Evolutionary conservation across 2,888 invertebrate genomes (phyloP).

Genomic region (Phaedon cochleariae): DNA sequence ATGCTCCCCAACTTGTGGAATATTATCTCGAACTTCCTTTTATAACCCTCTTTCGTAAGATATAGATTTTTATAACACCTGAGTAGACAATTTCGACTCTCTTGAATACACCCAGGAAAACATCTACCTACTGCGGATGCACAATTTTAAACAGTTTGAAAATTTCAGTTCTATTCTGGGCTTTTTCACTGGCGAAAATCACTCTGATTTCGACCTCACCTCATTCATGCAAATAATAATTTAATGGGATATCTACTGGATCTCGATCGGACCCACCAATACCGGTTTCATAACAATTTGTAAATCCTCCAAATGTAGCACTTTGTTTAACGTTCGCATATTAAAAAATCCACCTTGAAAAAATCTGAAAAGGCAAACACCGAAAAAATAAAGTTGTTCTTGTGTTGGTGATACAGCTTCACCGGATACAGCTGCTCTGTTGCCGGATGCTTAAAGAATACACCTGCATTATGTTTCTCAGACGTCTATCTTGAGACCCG

Average conservation of each 20-base stretch:
- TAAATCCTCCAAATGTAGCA: not conserved
- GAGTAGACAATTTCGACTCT: constrained; percentile 26
- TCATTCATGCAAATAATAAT: not conserved
- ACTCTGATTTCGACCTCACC: not conserved
- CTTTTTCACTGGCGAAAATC: too few relatives aligned
- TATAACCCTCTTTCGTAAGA: constrained; percentile 41
- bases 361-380: constrained; percentile 34
- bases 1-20: constrained; percentile 56
- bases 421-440: constrained; percentile 62
- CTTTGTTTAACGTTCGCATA: not conserved
- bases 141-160: not conserved
- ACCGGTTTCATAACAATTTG: constrained; percentile 19
- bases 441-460: constrained; percentile 59
- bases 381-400: constrained; percentile 55
- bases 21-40: constrained; percentile 56
- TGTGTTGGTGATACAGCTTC: constrained; percentile 50
- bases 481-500: constrained; percentile 51
- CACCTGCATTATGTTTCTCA: constrained; percentile 58
- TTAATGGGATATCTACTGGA: not conserved
- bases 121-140: not conserved
- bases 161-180: not conserved
- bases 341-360: constrained; percentile 7
- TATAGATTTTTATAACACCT: constrained; percentile 36
- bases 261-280: not conserved
- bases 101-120: constrained; percentile 28